phyloP scores from a whole-genome alignment of 2,797 vertebrate genomes.

The Neostethus bicornis region DNA sequence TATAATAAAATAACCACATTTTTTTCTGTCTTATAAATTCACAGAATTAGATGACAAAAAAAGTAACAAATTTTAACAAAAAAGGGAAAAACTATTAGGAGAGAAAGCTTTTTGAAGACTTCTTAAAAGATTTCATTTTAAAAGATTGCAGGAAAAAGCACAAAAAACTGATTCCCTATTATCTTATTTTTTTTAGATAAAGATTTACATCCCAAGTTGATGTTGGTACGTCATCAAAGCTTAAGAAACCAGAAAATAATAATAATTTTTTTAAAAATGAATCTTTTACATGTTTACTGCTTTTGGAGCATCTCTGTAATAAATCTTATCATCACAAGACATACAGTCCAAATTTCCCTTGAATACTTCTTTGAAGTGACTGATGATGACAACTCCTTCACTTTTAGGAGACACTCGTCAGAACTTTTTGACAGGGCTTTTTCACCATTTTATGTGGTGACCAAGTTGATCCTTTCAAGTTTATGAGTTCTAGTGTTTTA shows the following conservation, averaged over 20 bases:
- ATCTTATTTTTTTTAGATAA: no score
- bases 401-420: conserved; percentile 56
- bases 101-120: no score
- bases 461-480: conserved; percentile 22
- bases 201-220: no score
- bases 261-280: no score
- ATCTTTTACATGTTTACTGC: conserved; percentile 45
- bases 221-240: conserved; percentile 35
- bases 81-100: no score
- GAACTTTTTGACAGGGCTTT: conserved; percentile 34
- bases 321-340: conserved; percentile 43
- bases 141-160: no score
- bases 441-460: conserved; percentile 29
- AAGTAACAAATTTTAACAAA: no score
- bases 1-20: no score
- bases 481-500: conserved; percentile 27
- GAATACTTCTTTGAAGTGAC: conserved; percentile 64
- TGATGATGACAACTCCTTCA: conserved; percentile 52
- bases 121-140: no score
- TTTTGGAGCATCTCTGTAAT: conserved; percentile 34
- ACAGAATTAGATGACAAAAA: no score
- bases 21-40: no score
- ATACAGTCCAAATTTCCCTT: conserved; percentile 43
- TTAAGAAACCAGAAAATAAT: conserved; percentile 8
- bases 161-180: no score